These are phyloP conservation scores for Choloepus hoffmanni DNA, from an alignment of 2,113 vertebrate species.

Conservation along the genomic window DNA sequence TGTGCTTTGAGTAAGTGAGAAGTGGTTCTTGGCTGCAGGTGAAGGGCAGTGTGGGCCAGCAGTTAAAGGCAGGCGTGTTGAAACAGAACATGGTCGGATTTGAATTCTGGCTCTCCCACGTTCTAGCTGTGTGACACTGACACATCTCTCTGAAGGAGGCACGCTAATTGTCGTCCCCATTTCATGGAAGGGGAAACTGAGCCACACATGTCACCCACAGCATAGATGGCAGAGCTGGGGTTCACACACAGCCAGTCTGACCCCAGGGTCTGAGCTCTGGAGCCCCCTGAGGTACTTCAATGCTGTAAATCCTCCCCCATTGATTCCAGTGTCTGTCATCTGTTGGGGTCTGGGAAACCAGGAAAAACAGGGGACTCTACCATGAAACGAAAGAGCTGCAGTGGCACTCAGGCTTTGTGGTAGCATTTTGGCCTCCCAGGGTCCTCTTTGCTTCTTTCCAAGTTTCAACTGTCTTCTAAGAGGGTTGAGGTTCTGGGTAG, in stretches of 20 bases:
- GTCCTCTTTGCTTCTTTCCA: background rate
- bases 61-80: background rate
- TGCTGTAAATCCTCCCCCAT: rapidly evolving
- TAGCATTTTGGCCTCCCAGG: background rate
- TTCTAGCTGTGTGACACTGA: background rate
- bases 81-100: background rate
- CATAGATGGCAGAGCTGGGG: background rate
- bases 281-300: rapidly evolving
- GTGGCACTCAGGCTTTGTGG: background rate
- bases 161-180: no score
- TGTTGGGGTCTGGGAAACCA: rapidly evolving
- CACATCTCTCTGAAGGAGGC: background rate
- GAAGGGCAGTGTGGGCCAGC: background rate
- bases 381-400: background rate
- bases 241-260: background rate
- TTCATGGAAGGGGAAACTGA: background rate
- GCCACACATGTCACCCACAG: background rate
- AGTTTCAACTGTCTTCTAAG: background rate
- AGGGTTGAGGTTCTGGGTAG: background rate
- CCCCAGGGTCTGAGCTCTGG: background rate
- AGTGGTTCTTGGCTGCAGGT: background rate
- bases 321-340: background rate
- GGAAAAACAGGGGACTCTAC: background rate
- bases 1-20: background rate
- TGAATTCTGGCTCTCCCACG: background rate